Conservation (phyloP, 2,888 invertebrate genomes). For the Criorhina ranunculi region DNA sequence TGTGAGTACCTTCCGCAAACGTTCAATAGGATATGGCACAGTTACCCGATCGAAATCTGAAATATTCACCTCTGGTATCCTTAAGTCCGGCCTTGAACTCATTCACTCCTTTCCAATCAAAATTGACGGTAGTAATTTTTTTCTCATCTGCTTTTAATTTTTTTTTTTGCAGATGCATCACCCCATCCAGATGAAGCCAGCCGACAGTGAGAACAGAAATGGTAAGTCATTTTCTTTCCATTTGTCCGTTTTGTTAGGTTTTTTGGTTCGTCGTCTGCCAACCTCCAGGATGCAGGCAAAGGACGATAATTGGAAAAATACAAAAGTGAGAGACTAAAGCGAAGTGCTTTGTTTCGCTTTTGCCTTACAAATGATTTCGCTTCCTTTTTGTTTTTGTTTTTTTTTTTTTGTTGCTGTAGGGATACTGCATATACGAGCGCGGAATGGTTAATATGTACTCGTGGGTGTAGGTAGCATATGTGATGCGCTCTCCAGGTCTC, state of each 20-base stretch:
- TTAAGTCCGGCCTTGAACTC: constrained; percentile 41
- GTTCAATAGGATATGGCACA: no score
- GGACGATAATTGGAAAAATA: constrained; percentile 76
- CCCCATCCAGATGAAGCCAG: constrained; percentile 99
- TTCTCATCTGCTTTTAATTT: constrained; percentile 47
- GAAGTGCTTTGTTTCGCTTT: constrained; percentile 70
- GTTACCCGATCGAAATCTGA: no score
- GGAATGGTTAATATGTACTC: constrained; percentile 11
- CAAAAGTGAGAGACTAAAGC: constrained; percentile 75
- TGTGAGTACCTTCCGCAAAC: no score
- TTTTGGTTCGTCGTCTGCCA: constrained; percentile 60
- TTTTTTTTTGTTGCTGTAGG: constrained; percentile 11
- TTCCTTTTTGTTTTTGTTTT: constrained; percentile 17
- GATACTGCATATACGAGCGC: constrained; percentile 13
- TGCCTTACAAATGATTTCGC: constrained; percentile 67
- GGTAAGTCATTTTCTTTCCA: constrained; percentile 88
- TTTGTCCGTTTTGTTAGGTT: constrained; percentile 50
- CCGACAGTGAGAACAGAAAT: constrained; percentile 99
- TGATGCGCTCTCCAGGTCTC: constrained; percentile 65
- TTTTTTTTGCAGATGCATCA: constrained; percentile 96
- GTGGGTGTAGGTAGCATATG: constrained; percentile 63
- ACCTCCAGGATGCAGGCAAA: constrained; percentile 62
- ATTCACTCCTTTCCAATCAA: constrained; percentile 44
- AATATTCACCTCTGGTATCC: no score
- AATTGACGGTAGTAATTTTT: constrained; percentile 67